Evolutionary conservation across 2,113 vertebrate species (phyloP), one percentile per base, ranked within the genome.

Genomic region (Diglossa brunneiventris): DNA sequence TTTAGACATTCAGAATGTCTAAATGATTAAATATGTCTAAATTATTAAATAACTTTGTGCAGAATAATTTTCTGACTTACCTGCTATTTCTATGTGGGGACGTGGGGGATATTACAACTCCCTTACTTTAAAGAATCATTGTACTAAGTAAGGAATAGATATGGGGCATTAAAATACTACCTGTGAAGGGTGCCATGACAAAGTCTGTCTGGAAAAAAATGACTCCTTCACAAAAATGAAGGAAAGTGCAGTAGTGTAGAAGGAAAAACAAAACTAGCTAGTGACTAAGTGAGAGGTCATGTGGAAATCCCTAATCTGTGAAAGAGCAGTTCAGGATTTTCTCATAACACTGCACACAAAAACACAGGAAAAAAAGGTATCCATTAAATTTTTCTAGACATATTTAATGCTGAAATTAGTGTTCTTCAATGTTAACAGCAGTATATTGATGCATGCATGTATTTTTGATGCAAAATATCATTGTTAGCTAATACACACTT

Each of bases 311-410:
- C 27, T 39, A 31, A 30, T 47, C 17, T 44, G 15, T 83, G n/a
- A 80, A 21, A 87, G 17, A 35, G n/a, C 44, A 30, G 24, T n/a
- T 82, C 33, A 58, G 52, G 37, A 27, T 83, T 72, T 83, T 42
- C 19, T 62, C 13, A 14, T 31, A 75, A 61, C 0, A 0, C 35
- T 55, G 13, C 3, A 3, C 26, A 52, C 4, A 70, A 78, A 75
- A 83, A 7, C 19, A 59, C 23, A 23, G 23, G 15, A n/a, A 16
- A 39, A 31, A 55, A 92, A 83, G 4, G 5, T 31, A 46, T 24
- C 27, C 23, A 47, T 70, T 61, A 37, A 15, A 41, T 37, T 86
- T 83, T 11, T 33, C 13, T 55, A n/a, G 26, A 70, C 10, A 19
- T 46, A 22, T 66, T 89, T n/a, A 42, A 41, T 70, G 62, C n/a